Base-by-base conservation (phyloP, 2,113 vertebrate genomes). In the Sclerurus mexicanus region DNA sequence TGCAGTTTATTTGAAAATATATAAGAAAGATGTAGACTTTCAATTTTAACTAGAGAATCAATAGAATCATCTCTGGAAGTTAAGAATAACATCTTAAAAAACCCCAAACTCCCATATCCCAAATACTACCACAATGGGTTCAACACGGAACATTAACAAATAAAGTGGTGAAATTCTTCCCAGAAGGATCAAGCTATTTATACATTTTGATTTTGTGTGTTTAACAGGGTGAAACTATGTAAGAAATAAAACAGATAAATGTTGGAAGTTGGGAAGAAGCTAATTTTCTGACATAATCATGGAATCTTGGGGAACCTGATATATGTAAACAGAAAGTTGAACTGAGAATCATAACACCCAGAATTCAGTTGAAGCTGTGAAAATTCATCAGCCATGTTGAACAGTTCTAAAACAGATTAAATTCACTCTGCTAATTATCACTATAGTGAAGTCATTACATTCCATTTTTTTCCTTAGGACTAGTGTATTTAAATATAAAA, bases 71-170 rank as follows among this genome's bases (percentile, higher is more conserved):
- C 7, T 35, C 16, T 47, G 15, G 21, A 67, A 81, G 23, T 39
- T 63, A 72, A 80, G 27, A 68, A 58, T 13, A 4, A 24, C 1
- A 12, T 8, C 13, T 80, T 24, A 71, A 55, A 44, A 7, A 46
- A 6, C 0, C 2, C 6, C 5, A 5, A 47, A 78, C 2, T 7
- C 8, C 22, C 11, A 74, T 39, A 28, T 13, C 27, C 4, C 33
- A 52, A 80, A 10, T 11, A 42, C 5, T 4, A 18, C 18, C 12
- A 44, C 23, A 86, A 52, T 3, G 10, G 30, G 20, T 53, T 58
- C 12, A 52, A 53, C 40, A 78, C 10, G n/a, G 68, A 89, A 78
- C 13, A 49, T 39, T 50, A 63, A 63, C 30, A 72, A 59, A 71
- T 39, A 44, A 28, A 90, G 25, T 35, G 8, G 40, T 50, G 19